Base-by-base conservation (phyloP, 1,140 invertebrate species). In the Penaeus chinensis region DNA sequence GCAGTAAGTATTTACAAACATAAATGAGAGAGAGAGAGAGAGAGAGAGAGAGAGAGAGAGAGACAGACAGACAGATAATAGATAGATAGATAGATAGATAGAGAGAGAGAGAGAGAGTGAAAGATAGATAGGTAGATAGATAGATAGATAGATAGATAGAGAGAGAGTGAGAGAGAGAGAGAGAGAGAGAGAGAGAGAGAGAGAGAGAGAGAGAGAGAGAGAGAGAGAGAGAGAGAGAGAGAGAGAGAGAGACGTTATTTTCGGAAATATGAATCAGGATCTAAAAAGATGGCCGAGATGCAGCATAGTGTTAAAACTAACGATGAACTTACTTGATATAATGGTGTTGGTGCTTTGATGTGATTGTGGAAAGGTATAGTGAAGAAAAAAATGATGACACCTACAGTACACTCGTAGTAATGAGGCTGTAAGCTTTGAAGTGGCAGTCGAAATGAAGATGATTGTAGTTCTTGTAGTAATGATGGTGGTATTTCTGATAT, bases 221-320 rank as follows among this genome's bases (percentile, higher is more conserved):
- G 78, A 80, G n/a, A 37, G 60, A 54, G 42, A 80, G 24, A 80
- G 42, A 47, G 42, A 54, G n/a, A 54, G 60, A 47, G 7, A 54
- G 42, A 60, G 60, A 60, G 8, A 54, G 42, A 60, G 24, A 60
- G 92, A 92, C 89, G 92, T 93, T 89, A 32, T 27, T 18, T 54
- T 54, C 10, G 16, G 54, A 54, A 54, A 54, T 54, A 13, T 54
- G 54, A 54, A 54, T 54, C 54, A 54, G 54, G 54, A 54, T 54
- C 0, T 54, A 11, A 54, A 54, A 13, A 54, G 10, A 16, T 16
- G 11, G 54, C 54, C 5, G 2, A 54, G 54, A 54, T 54, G 16
- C 54, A 16, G 54, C 16, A 13, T 13, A 16, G 54, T 54, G 54
- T 54, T 54, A 54, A 54, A 54, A 54, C 5, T 54, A 16, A 54